These are phyloP conservation scores for Acanthornis magna DNA, from an alignment of 2,797 vertebrate species.

Conservation along the genomic window DNA sequence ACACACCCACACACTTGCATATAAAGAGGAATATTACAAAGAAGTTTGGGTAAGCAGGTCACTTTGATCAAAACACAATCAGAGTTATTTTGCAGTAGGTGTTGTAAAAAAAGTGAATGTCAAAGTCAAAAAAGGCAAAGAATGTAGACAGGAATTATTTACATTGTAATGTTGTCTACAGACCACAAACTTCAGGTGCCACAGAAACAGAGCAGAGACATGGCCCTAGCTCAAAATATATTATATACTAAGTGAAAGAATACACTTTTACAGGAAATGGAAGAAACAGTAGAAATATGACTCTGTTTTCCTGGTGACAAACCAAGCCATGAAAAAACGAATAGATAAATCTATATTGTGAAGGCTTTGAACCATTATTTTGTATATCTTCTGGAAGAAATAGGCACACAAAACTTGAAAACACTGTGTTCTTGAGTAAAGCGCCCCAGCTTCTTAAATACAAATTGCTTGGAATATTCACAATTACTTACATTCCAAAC, in stretches of 20 bases:
- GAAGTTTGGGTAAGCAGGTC: neutral
- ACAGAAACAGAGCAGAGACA: neutral
- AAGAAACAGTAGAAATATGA: neutral
- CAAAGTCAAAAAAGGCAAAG: neutral
- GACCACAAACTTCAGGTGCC: neutral
- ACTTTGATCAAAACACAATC: neutral
- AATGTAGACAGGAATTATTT: neutral
- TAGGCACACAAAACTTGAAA: neutral
- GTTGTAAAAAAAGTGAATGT: neutral
- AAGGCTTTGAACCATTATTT: neutral
- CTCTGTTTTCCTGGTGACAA: neutral
- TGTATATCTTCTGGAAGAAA: neutral
- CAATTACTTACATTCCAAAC: neutral
- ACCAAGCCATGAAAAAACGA: neutral
- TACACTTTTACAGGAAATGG: neutral
- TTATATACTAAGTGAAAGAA: neutral
- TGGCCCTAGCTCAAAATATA: neutral
- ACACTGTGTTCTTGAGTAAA: neutral
- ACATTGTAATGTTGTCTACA: neutral
- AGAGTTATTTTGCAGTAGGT: neutral
- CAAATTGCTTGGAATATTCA: neutral
- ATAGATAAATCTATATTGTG: neutral
- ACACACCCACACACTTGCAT: neutral
- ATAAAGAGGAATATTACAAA: neutral
- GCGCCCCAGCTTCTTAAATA: neutral